Base-by-base conservation (phyloP, 30 jellyfish, hydroid and myxozoan genomes). In the Cassiopea xamachana region DNA sequence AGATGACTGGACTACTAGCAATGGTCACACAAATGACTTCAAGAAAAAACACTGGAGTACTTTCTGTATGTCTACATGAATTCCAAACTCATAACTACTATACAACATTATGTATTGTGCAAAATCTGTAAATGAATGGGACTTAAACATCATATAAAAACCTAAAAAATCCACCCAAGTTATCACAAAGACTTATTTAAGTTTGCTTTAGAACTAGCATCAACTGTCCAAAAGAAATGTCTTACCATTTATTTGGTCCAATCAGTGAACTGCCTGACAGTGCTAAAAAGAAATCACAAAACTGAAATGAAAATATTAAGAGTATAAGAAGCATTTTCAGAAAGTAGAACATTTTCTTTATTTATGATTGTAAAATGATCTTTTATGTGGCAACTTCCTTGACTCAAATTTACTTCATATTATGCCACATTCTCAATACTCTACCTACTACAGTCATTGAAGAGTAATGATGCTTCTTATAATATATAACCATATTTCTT, bases 191-290 rank as follows among this genome's bases (percentile, higher is more conserved):
- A 27, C 39, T 27, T 27, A 27, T 27, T 27, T 27, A 27, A 27
- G 39, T 27, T 27, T 55, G 7, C 10, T 55, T 6, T 3, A 55
- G 64, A 55, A 55, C 64, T 3, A 55, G 64, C 12, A 55, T 55
- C 12, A 55, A 55, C 39, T 55, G 12, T 10, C 7, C 64, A 55
- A 3, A 55, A 3, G 64, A 55, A 55, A 55, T 10, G 12, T 55
- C 7, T 55, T 79, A 87, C 94, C 94, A 58, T 87, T 87, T 87
- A 80, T 46, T 87, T 2, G 83, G 86, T 4, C 94, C 94, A 87
- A 87, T 86, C 39, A 87, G 45, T 27, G 94, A 87, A 5, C 89
- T 74, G 8, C 84, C 88, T 50, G 89, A 69, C 50, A 14, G 77
- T 14, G 94, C 94, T 87, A 50, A 39, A 49, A 71, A 46, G 50